Conservation (phyloP, 2,797 vertebrate genomes). For the Crenuchus spilurus region DNA sequence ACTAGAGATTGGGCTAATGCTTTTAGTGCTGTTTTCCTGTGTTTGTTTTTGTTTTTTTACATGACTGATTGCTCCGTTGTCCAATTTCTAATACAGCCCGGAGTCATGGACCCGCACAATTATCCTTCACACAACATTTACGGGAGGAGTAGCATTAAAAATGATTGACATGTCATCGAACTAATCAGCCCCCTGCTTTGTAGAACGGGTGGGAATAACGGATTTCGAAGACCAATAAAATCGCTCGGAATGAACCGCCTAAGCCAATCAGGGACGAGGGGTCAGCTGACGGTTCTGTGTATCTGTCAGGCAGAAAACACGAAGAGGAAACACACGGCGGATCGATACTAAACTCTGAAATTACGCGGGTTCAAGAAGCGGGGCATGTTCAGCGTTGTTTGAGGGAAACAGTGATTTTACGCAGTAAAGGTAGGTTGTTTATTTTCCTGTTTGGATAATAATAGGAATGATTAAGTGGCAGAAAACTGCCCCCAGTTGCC, state of each 20-base stretch:
- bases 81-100: not conserved
- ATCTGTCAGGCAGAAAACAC: slow-evolving; percentile 47
- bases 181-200: slow-evolving; percentile 44
- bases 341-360: slow-evolving; percentile 34
- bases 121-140: slow-evolving; percentile 34
- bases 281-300: slow-evolving; percentile 33
- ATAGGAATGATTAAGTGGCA: not conserved
- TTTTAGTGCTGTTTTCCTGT: slow-evolving; percentile 17
- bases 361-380: not conserved
- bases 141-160: not conserved
- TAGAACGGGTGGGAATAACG: slow-evolving; percentile 54
- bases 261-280: slow-evolving; percentile 65
- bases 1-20: not conserved
- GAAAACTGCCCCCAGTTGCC: slow-evolving; percentile 6
- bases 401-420: slow-evolving; percentile 5
- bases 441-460: not conserved
- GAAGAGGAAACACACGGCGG: slow-evolving; percentile 43
- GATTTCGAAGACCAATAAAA: slow-evolving; percentile 62
- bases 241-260: not conserved
- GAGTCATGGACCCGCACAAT: not conserved
- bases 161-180: slow-evolving; percentile 36
- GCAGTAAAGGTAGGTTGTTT: slow-evolving; percentile 36
- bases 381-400: slow-evolving; percentile 23
- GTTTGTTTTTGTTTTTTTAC: not conserved
- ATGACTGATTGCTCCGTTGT: slow-evolving; percentile 6